Evolutionary conservation across 2,113 vertebrate species (phyloP).

Genomic region (Otus sunia): DNA sequence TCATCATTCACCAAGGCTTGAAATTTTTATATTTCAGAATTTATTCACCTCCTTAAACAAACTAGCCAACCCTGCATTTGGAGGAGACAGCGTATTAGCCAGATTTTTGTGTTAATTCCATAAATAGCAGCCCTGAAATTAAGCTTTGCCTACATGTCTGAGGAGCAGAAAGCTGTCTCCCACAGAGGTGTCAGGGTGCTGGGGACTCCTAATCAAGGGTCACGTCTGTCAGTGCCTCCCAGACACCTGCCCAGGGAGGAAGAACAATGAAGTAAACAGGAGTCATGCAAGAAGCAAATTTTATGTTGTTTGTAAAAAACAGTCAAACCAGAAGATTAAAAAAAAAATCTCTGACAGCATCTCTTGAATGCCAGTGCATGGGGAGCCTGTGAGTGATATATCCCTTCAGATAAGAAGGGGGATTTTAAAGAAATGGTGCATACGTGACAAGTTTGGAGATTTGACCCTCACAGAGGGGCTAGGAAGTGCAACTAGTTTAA

Average conservation of each 20-base stretch:
- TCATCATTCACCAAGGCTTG: neutral
- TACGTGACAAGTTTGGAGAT: neutral
- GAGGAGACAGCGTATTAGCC: neutral
- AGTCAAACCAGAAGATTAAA: neutral
- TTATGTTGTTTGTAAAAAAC: neutral
- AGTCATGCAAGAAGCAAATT: neutral
- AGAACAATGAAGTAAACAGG: neutral
- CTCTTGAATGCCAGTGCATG: neutral
- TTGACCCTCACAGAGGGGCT: neutral
- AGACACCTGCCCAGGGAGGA: accelerated
- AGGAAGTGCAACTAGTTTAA: neutral
- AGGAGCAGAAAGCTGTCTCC: neutral
- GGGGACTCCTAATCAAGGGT: accelerated
- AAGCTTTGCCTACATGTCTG: neutral
- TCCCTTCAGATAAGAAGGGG: neutral
- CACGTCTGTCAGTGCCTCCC: accelerated
- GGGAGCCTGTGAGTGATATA: neutral
- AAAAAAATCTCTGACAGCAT: neutral
- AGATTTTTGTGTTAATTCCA: neutral
- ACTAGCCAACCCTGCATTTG: neutral
- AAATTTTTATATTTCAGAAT: neutral
- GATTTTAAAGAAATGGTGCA: neutral
- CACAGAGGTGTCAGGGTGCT: accelerated
- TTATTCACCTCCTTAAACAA: neutral
- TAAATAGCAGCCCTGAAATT: neutral